A percentile compares a stretch with the other conserved stretches of the same genome.
Conservation (phyloP, 37 sponge, comb jelly and placozoan species). For the Halichondria panicea region DNA sequence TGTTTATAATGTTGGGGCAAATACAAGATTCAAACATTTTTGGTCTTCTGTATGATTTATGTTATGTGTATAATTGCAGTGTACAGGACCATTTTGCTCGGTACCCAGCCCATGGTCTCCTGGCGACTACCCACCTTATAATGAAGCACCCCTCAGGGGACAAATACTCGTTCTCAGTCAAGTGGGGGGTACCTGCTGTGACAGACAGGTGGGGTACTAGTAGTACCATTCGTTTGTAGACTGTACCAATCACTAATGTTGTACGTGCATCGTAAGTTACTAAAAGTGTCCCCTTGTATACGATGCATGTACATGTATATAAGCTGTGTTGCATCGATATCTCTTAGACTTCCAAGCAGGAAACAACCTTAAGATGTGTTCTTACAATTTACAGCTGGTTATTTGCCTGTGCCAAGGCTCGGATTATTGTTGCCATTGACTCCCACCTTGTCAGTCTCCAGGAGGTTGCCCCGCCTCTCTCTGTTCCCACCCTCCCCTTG, state of each 20-base stretch:
- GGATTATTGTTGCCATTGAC: conserved; percentile 27
- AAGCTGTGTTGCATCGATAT: no score
- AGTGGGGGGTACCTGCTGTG: conserved; percentile 80
- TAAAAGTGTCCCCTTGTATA: no score
- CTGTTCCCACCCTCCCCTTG: not conserved
- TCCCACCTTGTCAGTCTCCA: conserved; percentile 22
- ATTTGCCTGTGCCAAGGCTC: conserved; percentile 63
- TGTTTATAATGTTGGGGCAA: no score
- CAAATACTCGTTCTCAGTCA: conserved; percentile 50
- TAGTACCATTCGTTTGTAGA: not conserved
- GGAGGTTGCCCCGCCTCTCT: not conserved
- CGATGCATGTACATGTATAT: no score
- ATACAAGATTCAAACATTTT: no score
- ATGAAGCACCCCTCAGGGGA: conserved; percentile 65
- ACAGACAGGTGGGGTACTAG: conserved; percentile 11
- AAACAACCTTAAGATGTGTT: no score
- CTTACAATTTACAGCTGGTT: conserved; percentile 44
- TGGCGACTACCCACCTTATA: conserved; percentile 75
- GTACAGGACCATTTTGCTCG: conserved; percentile 72
- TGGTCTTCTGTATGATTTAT: no score
- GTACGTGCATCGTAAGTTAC: not conserved
- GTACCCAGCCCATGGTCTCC: conserved; percentile 46
- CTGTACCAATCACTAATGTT: not conserved
- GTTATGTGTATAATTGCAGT: conserved; percentile 15
- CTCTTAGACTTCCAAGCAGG: no score